phyloP scores from a whole-genome alignment of 2,888 invertebrate genomes.

The Limnephilus marmoratus region DNA sequence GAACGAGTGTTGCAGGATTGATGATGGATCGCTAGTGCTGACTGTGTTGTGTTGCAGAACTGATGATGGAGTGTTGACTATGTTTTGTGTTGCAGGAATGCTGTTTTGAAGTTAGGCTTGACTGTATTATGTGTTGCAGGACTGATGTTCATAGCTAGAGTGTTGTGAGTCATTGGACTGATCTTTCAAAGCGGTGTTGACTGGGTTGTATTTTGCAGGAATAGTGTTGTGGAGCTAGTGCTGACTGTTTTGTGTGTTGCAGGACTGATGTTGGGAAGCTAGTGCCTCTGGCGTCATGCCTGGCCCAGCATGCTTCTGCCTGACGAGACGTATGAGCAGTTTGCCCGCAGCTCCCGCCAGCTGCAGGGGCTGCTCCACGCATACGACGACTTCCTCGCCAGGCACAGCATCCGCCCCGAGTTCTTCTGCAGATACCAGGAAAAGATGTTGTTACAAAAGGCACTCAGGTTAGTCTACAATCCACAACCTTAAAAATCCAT shows the following conservation, averaged over 20 bases:
- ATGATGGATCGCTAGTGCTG: no score
- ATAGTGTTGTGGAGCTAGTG: neutral
- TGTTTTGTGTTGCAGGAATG: constrained; percentile 31
- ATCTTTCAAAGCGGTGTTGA: neutral
- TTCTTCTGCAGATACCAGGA: constrained; percentile 86
- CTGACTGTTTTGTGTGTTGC: constrained; percentile 1
- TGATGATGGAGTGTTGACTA: neutral
- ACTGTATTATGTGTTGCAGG: constrained; percentile 19
- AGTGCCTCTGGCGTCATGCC: constrained; percentile 67
- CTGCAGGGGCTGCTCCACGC: constrained; percentile 76
- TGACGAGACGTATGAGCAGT: constrained; percentile 87
- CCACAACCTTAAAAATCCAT: no score
- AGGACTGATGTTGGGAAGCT: constrained; percentile 45
- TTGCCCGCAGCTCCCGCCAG: constrained; percentile 70
- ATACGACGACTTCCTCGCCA: constrained; percentile 80
- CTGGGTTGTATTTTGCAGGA: constrained; percentile 9
- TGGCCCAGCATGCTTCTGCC: constrained; percentile 81
- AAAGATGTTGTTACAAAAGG: constrained; percentile 74
- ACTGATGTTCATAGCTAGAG: neutral
- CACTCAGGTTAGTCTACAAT: constrained; percentile 70
- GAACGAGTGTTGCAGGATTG: no score
- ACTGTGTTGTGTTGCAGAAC: constrained; percentile 8
- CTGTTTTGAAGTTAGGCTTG: constrained; percentile 35
- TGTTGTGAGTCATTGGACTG: neutral
- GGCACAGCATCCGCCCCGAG: constrained; percentile 84